Evolutionary conservation across 2,888 invertebrate species (phyloP).

Genomic region (Drosophila nigritarsus): DNA sequence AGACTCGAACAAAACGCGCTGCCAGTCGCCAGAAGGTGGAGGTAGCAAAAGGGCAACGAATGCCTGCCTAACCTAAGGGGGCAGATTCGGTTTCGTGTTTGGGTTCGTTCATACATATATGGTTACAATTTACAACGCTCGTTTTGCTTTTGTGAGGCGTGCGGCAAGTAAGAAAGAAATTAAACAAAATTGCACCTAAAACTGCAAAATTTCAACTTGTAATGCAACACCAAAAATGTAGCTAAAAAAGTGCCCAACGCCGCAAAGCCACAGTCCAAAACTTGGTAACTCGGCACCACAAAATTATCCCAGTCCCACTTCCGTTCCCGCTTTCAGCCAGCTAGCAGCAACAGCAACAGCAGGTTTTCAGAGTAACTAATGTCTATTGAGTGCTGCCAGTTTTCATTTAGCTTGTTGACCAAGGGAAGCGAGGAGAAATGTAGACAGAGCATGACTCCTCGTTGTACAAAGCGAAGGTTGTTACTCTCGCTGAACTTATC

Average conservation of each 20-base stretch:
- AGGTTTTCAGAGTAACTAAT: slow-evolving; percentile 55
- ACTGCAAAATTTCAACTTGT: slow-evolving; percentile 65
- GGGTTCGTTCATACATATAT: slow-evolving; percentile 38
- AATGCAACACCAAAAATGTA: slow-evolving; percentile 63
- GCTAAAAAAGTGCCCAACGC: neutral
- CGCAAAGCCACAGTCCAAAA: slow-evolving; percentile 8
- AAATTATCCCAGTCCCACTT: slow-evolving; percentile 1
- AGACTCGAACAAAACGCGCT: slow-evolving; percentile 69
- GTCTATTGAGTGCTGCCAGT: slow-evolving; percentile 51
- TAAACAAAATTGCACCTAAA: slow-evolving; percentile 69
- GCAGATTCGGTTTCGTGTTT: slow-evolving; percentile 8
- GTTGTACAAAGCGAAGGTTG: neutral
- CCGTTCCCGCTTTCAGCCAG: slow-evolving; percentile 6
- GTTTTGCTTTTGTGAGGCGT: slow-evolving; percentile 47
- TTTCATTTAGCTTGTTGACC: slow-evolving; percentile 22
- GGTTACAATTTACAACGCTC: slow-evolving; percentile 75
- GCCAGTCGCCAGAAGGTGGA: slow-evolving; percentile 12
- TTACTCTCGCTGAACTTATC: neutral
- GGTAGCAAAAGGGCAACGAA: neutral
- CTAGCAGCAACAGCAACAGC: slow-evolving; percentile 32
- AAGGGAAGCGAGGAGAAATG: neutral
- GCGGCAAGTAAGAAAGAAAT: slow-evolving; percentile 60
- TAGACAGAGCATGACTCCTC: neutral
- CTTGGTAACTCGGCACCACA: slow-evolving; percentile 5
- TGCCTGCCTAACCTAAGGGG: slow-evolving; percentile 14